Evolutionary conservation across 2,113 vertebrate species (phyloP).

Genomic region (Larimichthys polyactis): DNA sequence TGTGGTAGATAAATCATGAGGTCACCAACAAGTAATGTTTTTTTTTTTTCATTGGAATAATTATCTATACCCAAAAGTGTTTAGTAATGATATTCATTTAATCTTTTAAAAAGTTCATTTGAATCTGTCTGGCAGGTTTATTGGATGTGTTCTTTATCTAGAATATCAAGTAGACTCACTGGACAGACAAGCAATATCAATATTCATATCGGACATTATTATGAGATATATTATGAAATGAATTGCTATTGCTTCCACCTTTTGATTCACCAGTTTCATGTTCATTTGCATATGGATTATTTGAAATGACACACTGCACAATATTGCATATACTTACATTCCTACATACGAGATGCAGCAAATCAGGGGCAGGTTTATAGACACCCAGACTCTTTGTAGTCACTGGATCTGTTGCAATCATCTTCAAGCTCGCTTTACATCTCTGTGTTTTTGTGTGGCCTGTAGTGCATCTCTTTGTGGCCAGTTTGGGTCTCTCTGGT

Average conservation of each 20-base stretch:
- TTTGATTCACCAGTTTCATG: slow-evolving; percentile 20
- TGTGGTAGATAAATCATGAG: not conserved
- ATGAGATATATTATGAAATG: slow-evolving; percentile 45
- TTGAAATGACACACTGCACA: slow-evolving; percentile 33
- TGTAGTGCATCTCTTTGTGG: not conserved
- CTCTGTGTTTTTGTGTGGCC: not conserved
- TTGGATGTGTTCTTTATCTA: slow-evolving; percentile 50
- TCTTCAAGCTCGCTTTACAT: too few relatives aligned
- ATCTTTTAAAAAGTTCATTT: slow-evolving; percentile 50
- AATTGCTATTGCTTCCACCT: slow-evolving; percentile 31
- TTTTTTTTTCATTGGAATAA: slow-evolving; percentile 8
- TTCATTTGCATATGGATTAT: slow-evolving; percentile 38
- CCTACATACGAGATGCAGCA: not conserved
- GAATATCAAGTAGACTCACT: slow-evolving; percentile 52
- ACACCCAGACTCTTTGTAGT: not conserved
- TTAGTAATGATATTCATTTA: slow-evolving; percentile 36
- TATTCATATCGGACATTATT: slow-evolving; percentile 45
- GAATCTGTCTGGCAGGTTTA: slow-evolving; percentile 56
- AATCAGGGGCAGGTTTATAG: not conserved
- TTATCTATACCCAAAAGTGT: slow-evolving; percentile 3
- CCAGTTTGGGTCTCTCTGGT: not conserved
- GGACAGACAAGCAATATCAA: slow-evolving; percentile 41
- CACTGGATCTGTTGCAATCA: not conserved
- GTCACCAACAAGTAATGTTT: not conserved
- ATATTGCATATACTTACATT: slow-evolving; percentile 35